Conservation (phyloP, 1,140 invertebrate genomes). For the Asbolus verrucosus region DNA sequence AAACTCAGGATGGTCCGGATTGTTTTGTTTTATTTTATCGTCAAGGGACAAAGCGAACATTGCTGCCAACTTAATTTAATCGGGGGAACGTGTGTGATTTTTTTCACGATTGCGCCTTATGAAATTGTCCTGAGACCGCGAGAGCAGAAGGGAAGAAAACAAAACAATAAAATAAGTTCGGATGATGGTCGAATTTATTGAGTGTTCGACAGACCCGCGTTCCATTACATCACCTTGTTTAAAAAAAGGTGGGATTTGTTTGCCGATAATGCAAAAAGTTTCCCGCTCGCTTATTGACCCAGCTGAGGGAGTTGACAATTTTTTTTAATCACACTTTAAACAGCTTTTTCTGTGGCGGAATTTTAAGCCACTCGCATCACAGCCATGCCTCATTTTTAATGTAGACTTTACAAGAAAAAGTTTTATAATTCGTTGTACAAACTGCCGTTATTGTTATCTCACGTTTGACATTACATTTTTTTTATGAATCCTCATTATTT, state of each 20-base stretch:
- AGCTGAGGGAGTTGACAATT: too few relatives aligned
- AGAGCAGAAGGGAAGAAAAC: conserved; percentile 28
- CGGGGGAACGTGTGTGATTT: conserved; percentile 31
- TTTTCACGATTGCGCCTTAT: conserved; percentile 38
- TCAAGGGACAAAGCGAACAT: conserved; percentile 30
- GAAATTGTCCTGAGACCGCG: conserved; percentile 32
- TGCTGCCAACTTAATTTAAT: conserved; percentile 39
- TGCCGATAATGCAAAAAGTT: conserved; percentile 8
- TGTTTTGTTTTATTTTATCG: conserved; percentile 38
- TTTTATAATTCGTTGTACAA: too few relatives aligned
- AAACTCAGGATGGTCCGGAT: conserved; percentile 26
- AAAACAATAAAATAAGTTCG: conserved; percentile 37
- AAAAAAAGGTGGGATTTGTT: conserved; percentile 37
- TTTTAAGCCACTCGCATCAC: too few relatives aligned
- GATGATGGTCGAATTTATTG: conserved; percentile 33
- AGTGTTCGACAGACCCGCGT: conserved; percentile 37
- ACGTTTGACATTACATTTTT: too few relatives aligned
- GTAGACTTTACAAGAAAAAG: too few relatives aligned
- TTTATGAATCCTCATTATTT: too few relatives aligned
- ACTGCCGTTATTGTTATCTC: too few relatives aligned
- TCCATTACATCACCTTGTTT: conserved; percentile 39
- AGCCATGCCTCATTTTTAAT: too few relatives aligned
- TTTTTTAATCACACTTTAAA: too few relatives aligned
- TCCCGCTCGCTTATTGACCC: too few relatives aligned
- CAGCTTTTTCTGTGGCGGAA: too few relatives aligned